A percentile compares a stretch with the other conserved stretches of the same genome.
Conservation (phyloP, 1,140 invertebrate species). For the Danaus plexippus region DNA sequence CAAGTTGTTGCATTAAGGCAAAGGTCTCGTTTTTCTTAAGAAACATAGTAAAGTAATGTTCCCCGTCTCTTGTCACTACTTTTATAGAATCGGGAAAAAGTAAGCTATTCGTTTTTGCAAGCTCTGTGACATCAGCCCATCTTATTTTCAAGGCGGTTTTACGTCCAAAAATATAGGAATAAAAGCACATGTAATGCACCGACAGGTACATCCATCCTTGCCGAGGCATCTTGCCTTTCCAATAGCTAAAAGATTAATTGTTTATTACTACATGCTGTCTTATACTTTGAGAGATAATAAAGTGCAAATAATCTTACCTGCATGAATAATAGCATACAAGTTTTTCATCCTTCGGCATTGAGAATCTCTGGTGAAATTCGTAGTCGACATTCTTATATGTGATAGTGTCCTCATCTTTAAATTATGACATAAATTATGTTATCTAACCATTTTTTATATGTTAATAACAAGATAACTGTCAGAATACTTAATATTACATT, state of each 20-base stretch:
- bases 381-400: slow-evolving; percentile 85
- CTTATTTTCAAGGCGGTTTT: slow-evolving; percentile 91
- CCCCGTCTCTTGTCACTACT: slow-evolving; percentile 85
- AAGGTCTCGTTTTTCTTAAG: slow-evolving; percentile 91
- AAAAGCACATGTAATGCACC: slow-evolving; percentile 96
- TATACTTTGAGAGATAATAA: not conserved
- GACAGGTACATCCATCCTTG: slow-evolving; percentile 98
- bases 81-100: slow-evolving; percentile 90
- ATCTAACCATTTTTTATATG: slow-evolving; percentile 3
- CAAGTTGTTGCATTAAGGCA: slow-evolving; percentile 93
- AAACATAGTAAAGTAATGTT: slow-evolving; percentile 93
- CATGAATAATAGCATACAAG: slow-evolving; percentile 96
- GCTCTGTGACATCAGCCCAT: slow-evolving; percentile 84
- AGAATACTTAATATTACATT: too few relatives aligned
- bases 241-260: slow-evolving; percentile 78
- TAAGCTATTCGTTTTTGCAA: slow-evolving; percentile 83
- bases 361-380: slow-evolving; percentile 92
- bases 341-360: slow-evolving; percentile 94
- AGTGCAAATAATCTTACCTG: slow-evolving; percentile 75
- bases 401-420: slow-evolving; percentile 85
- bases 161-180: slow-evolving; percentile 93
- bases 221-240: slow-evolving; percentile 91
- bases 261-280: too few relatives aligned
- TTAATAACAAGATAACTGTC: too few relatives aligned
- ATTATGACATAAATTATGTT: slow-evolving; percentile 18